Percentiles rank a stretch among this genome's conserved stretches.
Conservation (phyloP, 2,797 vertebrate genomes). For the Hyperoplus lanceolatus region DNA sequence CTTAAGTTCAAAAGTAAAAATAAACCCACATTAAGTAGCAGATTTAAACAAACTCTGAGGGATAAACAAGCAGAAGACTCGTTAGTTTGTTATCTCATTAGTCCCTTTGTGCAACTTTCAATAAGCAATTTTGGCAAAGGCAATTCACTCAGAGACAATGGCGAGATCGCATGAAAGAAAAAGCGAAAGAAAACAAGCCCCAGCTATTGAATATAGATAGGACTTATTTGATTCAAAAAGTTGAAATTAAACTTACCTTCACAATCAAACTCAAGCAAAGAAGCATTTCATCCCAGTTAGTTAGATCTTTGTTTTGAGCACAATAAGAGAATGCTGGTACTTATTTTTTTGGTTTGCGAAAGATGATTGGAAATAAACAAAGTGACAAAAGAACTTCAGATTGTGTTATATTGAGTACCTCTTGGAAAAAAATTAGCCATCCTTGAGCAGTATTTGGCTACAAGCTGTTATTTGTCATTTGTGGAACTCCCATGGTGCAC, state of each 20-base stretch:
- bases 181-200: conserved; percentile 6
- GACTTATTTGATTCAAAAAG: conserved; percentile 6
- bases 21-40: conserved; percentile 6
- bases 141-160: conserved; percentile 21
- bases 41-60: conserved; percentile 5
- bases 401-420: neutral
- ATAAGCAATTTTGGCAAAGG: conserved; percentile 14
- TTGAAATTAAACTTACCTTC: conserved; percentile 6
- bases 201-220: neutral
- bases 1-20: conserved; percentile 16
- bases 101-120: conserved; percentile 23
- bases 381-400: neutral
- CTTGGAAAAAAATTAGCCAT: neutral
- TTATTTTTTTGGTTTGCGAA: neutral
- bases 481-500: conserved; percentile 20
- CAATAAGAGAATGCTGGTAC: neutral
- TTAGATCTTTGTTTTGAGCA: neutral
- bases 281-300: neutral
- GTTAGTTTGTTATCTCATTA: conserved; percentile 25
- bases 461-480: conserved; percentile 21
- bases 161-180: neutral
- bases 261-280: conserved; percentile 10
- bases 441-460: conserved; percentile 2
- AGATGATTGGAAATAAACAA: conserved; percentile 6
- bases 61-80: conserved; percentile 4